These are phyloP conservation scores for Chelonoidis abingdonii DNA, from an alignment of 2,113 vertebrate genomes.

Conservation along the genomic window DNA sequence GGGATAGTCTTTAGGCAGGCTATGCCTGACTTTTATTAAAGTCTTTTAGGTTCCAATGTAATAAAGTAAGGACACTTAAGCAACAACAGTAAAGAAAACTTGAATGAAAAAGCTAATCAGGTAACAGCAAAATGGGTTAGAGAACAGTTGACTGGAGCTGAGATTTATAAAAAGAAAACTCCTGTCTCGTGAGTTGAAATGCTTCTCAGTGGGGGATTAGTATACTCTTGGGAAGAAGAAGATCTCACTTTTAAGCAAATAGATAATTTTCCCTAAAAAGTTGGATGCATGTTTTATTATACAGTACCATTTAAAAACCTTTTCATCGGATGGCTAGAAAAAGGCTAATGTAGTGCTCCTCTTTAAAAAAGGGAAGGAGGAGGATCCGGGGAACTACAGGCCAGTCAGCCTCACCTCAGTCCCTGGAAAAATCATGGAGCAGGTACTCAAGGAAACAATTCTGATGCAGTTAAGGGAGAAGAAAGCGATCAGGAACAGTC, in stretches of 20 bases:
- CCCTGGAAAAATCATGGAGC: too few species aligned
- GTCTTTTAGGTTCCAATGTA: not conserved
- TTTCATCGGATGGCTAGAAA: not conserved
- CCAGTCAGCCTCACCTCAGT: too few species aligned
- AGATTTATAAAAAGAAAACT: not conserved
- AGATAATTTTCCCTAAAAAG: not conserved
- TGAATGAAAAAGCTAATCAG: not conserved
- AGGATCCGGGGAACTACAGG: too few species aligned
- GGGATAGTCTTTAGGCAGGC: not conserved
- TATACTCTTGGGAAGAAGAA: not conserved
- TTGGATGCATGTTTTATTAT: not conserved
- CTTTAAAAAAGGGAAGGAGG: too few species aligned
- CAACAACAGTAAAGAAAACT: not conserved
- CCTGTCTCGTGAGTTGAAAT: not conserved
- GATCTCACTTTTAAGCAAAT: not conserved
- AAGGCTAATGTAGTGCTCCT: too few species aligned
- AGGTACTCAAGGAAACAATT: too few species aligned
- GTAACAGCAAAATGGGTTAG: not conserved
- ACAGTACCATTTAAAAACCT: not conserved
- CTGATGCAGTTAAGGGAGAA: too few species aligned
- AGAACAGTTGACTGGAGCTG: not conserved
- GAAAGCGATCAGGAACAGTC: too few species aligned
- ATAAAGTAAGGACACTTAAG: not conserved
- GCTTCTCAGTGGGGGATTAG: not conserved
- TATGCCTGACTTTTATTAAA: not conserved